These are phyloP conservation scores for Lutraria lutraria DNA, from an alignment of 2,888 invertebrate species.

Conservation along the genomic window DNA sequence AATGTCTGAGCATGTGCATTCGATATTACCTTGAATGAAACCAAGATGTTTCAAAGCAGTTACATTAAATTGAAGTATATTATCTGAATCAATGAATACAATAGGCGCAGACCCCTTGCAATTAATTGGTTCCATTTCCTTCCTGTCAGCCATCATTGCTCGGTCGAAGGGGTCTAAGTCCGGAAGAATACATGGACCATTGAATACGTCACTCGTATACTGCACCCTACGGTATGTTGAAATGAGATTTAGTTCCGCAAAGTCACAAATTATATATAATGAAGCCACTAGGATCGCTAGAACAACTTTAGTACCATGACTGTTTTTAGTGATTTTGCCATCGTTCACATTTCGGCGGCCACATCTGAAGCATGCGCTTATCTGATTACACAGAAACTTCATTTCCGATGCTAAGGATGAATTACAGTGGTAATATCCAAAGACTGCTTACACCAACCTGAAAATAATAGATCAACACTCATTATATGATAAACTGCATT, in stretches of 20 bases:
- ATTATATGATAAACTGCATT: too few species aligned
- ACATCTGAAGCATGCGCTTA: background rate
- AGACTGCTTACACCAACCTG: too few species aligned
- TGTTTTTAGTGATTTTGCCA: background rate
- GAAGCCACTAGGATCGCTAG: background rate
- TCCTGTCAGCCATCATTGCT: background rate
- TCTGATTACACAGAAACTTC: background rate
- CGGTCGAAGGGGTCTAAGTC: slow-evolving; percentile 18
- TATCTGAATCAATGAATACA: background rate
- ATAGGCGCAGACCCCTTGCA: background rate
- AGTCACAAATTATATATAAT: background rate
- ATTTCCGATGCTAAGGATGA: too few species aligned
- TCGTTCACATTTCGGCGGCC: background rate
- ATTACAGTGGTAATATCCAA: too few species aligned
- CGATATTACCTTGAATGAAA: background rate
- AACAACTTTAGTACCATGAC: background rate
- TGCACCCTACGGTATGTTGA: background rate
- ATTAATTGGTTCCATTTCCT: background rate
- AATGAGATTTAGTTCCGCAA: background rate
- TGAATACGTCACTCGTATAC: background rate
- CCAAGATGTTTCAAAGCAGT: background rate
- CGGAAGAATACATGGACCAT: slow-evolving; percentile 21
- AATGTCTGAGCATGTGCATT: background rate
- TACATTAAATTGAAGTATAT: slow-evolving; percentile 13
- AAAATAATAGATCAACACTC: too few species aligned